Percentiles rank a stretch among this genome's conserved stretches.
Evolutionary conservation across 64 coral and sea anemone species (phyloP).

Genomic region (Montipora sp.): DNA sequence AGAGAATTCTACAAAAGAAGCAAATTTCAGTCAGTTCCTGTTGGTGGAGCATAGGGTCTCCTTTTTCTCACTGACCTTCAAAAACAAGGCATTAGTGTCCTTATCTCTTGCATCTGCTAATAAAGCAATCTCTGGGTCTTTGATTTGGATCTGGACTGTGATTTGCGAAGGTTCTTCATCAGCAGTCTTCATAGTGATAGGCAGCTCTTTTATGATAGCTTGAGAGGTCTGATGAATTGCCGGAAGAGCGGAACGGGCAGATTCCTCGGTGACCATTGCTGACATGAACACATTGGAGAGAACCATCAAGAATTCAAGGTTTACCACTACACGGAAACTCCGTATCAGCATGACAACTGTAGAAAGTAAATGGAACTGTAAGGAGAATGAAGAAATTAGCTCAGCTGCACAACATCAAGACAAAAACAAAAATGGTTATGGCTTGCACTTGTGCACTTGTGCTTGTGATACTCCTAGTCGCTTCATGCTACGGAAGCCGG

Average conservation of each 20-base stretch:
- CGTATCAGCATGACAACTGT: slow-evolving; percentile 79
- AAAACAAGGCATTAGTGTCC: slow-evolving; percentile 87
- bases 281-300: slow-evolving; percentile 82
- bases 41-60: too few species aligned
- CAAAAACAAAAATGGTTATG: too few species aligned
- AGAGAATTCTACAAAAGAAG: slow-evolving; percentile 69
- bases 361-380: not conserved
- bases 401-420: too few species aligned
- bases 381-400: not conserved
- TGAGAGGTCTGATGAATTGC: slow-evolving; percentile 37
- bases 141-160: slow-evolving; percentile 66
- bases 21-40: not conserved
- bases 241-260: not conserved
- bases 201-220: not conserved
- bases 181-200: not conserved
- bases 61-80: slow-evolving; percentile 64
- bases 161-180: slow-evolving; percentile 74
- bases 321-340: slow-evolving; percentile 68
- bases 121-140: slow-evolving; percentile 88
- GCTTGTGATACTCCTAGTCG: too few species aligned
- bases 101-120: slow-evolving; percentile 97
- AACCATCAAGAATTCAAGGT: slow-evolving; percentile 84
- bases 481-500: too few species aligned
- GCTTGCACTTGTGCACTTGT: too few species aligned
- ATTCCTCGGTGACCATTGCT: slow-evolving; percentile 59